Evolutionary conservation across 2,113 vertebrate species (phyloP), one percentile per base, ranked within the genome.

Genomic region (Phyllopteryx taeniolatus): DNA sequence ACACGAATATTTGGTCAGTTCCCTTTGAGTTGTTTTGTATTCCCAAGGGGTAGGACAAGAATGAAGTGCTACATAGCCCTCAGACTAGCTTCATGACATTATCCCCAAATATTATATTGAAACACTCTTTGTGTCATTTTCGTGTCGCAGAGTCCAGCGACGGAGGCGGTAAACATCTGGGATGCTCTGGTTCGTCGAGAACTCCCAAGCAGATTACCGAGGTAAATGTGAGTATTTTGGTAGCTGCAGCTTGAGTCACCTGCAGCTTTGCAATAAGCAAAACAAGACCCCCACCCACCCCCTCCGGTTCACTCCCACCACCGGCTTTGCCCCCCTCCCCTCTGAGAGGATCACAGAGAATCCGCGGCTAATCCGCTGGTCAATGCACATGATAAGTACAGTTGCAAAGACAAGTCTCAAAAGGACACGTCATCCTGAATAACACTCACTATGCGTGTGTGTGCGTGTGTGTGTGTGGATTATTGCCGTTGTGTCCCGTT

Each of bases 311-410:
- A 9, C 2, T 7, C 11, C 19, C n/a, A 44, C 43, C 35, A 5
- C 53, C 53, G 35, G 20, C 53, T 61, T 35, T 61, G 59, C 59
- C 31, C 59, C 59, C 70, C 62, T 61, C 47, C 70, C 69, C 63
- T 67, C 47, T 90, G 88, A 89, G 86, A 88, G 89, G 88, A 90
- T 91, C 83, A 89, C 61, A 57, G 71, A 70, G 77, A 84, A 85
- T 84, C 83, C 81, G 79, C 71, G 39, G n/a, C 74, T 91, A 91
- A 91, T 90, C 88, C 82, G 35, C 77, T 82, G 74, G 80, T 86
- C 87, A 89, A 86, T 79, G 83, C 78, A 81, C 83, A 87, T 49
- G 76, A 85, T 81, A 80, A 80, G 85, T 63, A 80, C 79, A 75
- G 77, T 39, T 68, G 65, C 75, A 75, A 79, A 90, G 81, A 80